Evolutionary conservation across 2,888 invertebrate genomes (phyloP), one percentile per base, ranked within the genome.

Genomic region (Torymus aiolomorphi): DNA sequence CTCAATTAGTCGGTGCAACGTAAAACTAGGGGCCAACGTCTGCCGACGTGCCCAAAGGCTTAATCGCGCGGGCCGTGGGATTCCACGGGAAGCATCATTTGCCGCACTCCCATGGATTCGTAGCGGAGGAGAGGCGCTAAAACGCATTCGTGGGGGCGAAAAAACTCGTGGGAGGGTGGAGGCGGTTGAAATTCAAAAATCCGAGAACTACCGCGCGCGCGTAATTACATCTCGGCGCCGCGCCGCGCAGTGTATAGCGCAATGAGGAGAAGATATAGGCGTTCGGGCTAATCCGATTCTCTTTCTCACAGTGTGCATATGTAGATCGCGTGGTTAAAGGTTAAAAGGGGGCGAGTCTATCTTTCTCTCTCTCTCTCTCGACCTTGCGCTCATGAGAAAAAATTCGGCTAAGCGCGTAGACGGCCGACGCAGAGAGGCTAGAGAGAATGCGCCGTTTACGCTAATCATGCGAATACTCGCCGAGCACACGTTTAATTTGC

Each of bases 141-240:
- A 66, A 18, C 65, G 18, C 65, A 57, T 76, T 66, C 73, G 76
- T 76, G 80, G 61, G 54, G 57, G 71, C 66, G 62, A 12, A 74
- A 66, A 24, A 18, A 10, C 8, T 42, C 42, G 42, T 42, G 5
- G 20, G 42, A n/a, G 49, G 12, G 13, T 2, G 63, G 12, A 12
- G 2, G 18, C 10, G 13, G 20, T 12, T 54, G 57, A 65, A 72
- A 24, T 56, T 73, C 24, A 16, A 66, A 66, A 74, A 74, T 63
- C 63, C 63, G 8, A 24, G 54, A 62, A 72, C 31, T 11, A 71
- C 51, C 86, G 85, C 84, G 88, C 87, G 87, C 88, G 88, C 87
- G 87, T 88, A 89, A 89, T 89, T 89, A 88, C 86, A 86, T 49
- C 42, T 42, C 57, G 76, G 70, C 85, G 76, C 76, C 59, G 76